Base-by-base conservation (phyloP, 2,797 vertebrate genomes). In the Novumbra hubbsi region DNA sequence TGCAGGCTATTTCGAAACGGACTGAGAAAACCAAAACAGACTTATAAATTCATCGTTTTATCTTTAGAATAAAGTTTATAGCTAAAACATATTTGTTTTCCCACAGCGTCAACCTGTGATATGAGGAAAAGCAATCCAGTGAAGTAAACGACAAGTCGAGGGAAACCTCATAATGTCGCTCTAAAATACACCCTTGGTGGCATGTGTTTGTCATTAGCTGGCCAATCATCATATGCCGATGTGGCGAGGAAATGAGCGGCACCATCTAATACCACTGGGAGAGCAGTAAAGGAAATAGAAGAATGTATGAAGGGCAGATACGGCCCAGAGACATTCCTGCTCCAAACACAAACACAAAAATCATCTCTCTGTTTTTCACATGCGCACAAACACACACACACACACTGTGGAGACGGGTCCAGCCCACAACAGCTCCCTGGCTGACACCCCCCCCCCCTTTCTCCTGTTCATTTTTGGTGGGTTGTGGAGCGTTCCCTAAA, bases 221-320 rank as follows among this genome's bases (percentile, higher is more conserved):
- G 64, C 70, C 50, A 45, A 45, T 14, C 76, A 78, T 55, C 69
- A 74, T 28, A 32, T 68, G 55, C 79, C 80, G 87, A 80, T 21
- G 70, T 17, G 50, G 69, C 81, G 64, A 27, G 79, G 82, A 88
- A 87, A 85, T 73, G 71, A 79, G 65, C 9, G 32, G 62, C 71
- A 76, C 45, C 80, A 88, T 85, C 76, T 81, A 80, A 83, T 75
- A 70, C 83, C 79, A 3, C 75, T 64, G 80, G 83, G 88, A 88
- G 74, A 78, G 12, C n/a, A 83, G 84, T 74, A 82, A 82, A 79
- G 78, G 85, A 89, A 89, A 84, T 75, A 72, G 73, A 70, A 73
- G 48, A 75, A 73, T 71, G 68, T 60, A 80, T 67, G 76, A 79
- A 77, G 78, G 80, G 82, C 72, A 72, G 74, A 84, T 78, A 80